Evolutionary conservation across 2,888 invertebrate genomes (phyloP).

Genomic region (Pardosa pseudoannulata): DNA sequence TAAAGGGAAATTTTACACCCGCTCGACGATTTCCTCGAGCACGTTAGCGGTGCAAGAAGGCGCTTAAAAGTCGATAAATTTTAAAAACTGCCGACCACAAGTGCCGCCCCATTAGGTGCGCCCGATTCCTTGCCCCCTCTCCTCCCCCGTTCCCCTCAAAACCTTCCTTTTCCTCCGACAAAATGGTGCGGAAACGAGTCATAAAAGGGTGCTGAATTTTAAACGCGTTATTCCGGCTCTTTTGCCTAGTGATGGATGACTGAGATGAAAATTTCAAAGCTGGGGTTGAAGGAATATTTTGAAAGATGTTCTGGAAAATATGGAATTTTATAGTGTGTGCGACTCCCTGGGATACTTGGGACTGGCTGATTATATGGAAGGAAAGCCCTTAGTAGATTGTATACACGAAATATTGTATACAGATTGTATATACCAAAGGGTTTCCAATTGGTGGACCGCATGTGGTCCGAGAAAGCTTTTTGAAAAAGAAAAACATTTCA

Average conservation of each 20-base stretch:
- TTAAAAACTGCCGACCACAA: slow-evolving; percentile 58
- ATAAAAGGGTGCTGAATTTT: slow-evolving; percentile 71
- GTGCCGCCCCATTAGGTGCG: slow-evolving; percentile 55
- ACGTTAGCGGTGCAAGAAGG: background rate
- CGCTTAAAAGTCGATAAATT: slow-evolving; percentile 67
- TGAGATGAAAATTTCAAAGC: slow-evolving; percentile 1
- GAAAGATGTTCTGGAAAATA: background rate
- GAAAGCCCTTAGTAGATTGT: no score
- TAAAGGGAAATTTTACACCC: background rate
- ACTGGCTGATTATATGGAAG: no score
- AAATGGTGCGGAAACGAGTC: slow-evolving; percentile 38
- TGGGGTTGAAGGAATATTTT: background rate
- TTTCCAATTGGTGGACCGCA: no score
- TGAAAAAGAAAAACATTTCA: no score
- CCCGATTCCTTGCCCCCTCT: slow-evolving; percentile 8
- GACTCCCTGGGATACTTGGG: no score
- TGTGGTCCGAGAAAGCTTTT: no score
- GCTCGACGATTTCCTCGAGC: background rate
- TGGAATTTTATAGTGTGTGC: no score
- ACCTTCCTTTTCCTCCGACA: slow-evolving; percentile 2
- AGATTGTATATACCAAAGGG: no score
- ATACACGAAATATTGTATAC: no score
- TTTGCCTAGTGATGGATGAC: slow-evolving; percentile 45
- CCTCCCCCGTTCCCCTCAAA: no score
- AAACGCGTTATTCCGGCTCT: slow-evolving; percentile 59